Base-by-base conservation (phyloP, 2,113 vertebrate species). In the Lepisosteus oculatus region DNA sequence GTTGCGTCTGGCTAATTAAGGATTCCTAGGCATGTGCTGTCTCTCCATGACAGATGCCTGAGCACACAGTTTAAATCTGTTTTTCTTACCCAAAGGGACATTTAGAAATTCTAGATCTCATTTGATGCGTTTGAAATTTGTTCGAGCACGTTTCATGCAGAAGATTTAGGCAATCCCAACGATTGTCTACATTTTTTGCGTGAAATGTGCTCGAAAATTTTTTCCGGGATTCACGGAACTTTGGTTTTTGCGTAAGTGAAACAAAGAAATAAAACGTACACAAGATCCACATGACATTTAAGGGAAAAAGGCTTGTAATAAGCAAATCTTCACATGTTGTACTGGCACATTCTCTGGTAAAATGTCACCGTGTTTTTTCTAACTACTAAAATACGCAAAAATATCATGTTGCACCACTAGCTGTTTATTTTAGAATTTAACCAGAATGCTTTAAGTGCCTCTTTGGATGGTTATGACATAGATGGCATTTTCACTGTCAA, bases 361-460 rank as follows among this genome's bases (percentile, higher is more conserved):
- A 29, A 29, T 29, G 29, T 29, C 29, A 29, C 29, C 61, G 51
- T 45, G 14, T 72, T 17, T 54, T 55, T 65, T 55, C 11, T 9
- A 67, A 73, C 66, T 67, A 62, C 67, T 73, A 56, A 51, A 66
- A 56, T 62, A 15, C 51, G n/a, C 59, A 42, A 55, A 73, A 66
- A 12, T 51, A 51, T 43, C n/a, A 44, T 64, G n/a, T 1, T 14
- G 66, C 55, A 68, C n/a, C 42, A 65, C 29, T 29, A 29, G 29
- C 29, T 29, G 29, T 29, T 29, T 29, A 29, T 29, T 29, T 29
- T 29, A 29, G 29, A 29, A 29, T 29, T 29, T 29, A 29, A 29
- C 29, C 29, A 29, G 29, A 29, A 29, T 2, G 29, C 29, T 29
- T 29, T 29, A 29, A 29, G 29, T 29, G 29, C 29, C 29, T 29